Percentiles rank a stretch among this genome's conserved stretches.
Conservation (phyloP, 2,797 vertebrate species). For the Hemibagrus guttatus region DNA sequence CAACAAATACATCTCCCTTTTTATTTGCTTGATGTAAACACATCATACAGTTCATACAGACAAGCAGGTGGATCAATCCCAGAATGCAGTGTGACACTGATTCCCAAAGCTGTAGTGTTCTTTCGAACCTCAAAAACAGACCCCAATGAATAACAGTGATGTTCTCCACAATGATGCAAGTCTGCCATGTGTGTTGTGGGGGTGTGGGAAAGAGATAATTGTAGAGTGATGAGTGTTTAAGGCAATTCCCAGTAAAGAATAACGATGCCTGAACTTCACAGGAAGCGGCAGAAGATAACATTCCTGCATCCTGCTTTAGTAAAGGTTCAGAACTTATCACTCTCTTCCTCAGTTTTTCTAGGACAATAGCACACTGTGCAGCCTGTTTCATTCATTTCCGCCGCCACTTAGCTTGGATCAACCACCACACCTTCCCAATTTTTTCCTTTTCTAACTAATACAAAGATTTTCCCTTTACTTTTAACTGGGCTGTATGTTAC, state of each 20-base stretch:
- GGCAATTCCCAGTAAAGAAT: conserved; percentile 64
- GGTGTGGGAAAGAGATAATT: conserved; percentile 41
- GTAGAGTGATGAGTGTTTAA: conserved; percentile 70
- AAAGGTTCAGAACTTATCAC: conserved; percentile 58
- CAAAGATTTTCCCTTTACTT: conserved; percentile 62
- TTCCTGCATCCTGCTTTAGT: conserved; percentile 70
- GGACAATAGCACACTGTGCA: conserved; percentile 13
- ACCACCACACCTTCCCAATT: conserved; percentile 9
- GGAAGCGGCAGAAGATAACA: conserved; percentile 71
- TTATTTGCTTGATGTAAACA: neutral
- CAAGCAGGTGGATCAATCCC: neutral
- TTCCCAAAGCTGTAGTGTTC: neutral
- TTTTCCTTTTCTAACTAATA: neutral
- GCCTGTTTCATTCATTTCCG: neutral
- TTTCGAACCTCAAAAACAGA: conserved; percentile 6
- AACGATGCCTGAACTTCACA: conserved; percentile 70
- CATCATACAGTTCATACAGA: neutral
- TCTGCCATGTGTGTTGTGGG: conserved; percentile 12
- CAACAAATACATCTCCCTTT: neutral
- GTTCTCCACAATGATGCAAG: conserved; percentile 22
- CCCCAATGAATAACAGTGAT: neutral
- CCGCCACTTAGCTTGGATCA: conserved; percentile 13
- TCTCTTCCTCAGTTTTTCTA: conserved; percentile 24
- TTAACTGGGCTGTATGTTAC: conserved; percentile 60
- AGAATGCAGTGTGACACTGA: neutral